These are phyloP conservation scores for Megalops atlanticus DNA, from an alignment of 2,113 vertebrate species.

Conservation along the genomic window DNA sequence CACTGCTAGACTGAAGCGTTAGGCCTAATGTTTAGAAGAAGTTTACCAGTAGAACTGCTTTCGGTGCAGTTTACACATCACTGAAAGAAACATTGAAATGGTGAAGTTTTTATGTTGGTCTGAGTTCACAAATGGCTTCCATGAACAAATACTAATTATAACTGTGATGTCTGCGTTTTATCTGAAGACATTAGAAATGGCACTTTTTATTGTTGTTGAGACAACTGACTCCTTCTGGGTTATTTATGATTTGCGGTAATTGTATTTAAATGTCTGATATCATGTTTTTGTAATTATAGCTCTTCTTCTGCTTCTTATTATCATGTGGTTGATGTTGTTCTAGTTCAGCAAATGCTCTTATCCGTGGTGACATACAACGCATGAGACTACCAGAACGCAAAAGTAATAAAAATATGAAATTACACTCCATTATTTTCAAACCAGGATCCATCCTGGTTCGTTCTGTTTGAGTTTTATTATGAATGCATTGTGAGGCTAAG, in stretches of 20 bases:
- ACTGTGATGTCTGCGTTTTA: neutral
- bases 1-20: neutral
- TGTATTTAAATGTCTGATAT: neutral
- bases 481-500: too few species aligned
- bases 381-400: too few species aligned
- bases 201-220: neutral
- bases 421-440: too few species aligned
- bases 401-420: too few species aligned
- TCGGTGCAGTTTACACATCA: neutral
- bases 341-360: too few species aligned
- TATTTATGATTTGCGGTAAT: neutral
- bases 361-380: too few species aligned
- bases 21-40: neutral
- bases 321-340: too few species aligned
- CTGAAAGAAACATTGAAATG: neutral
- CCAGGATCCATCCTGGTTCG: too few species aligned
- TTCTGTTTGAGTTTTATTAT: too few species aligned
- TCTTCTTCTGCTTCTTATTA: too few species aligned
- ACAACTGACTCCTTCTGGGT: neutral
- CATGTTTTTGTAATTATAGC: too few species aligned
- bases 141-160: too few species aligned
- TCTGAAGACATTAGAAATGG: neutral
- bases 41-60: neutral
- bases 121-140: neutral
- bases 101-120: neutral